Percentiles rank a stretch among this genome's conserved stretches.
Conservation (phyloP, 1,140 invertebrate genomes). For the Solenopsis fugax region DNA sequence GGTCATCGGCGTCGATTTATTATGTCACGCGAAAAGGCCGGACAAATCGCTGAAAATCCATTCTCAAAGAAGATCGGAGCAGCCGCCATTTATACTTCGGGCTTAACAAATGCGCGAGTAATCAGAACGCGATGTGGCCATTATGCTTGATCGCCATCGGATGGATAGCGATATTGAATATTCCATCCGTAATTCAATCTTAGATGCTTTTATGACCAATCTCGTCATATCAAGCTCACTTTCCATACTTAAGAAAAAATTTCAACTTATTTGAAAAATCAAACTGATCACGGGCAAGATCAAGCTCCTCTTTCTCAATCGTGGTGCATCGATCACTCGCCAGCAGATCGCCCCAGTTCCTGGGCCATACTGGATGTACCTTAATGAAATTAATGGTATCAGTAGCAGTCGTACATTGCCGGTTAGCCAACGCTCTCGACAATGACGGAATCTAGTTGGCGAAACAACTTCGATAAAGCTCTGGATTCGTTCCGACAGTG, state of each 20-base stretch:
- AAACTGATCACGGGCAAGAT: slow-evolving; percentile 8
- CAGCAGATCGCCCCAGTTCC: slow-evolving; percentile 7
- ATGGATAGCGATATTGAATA: background rate
- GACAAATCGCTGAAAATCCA: slow-evolving; percentile 57
- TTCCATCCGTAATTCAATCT: background rate
- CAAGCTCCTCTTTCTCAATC: slow-evolving; percentile 5
- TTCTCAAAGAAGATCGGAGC: slow-evolving; percentile 52
- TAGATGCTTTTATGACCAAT: background rate
- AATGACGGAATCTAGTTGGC: slow-evolving; percentile 79
- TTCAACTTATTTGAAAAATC: background rate
- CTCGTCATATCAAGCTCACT: background rate
- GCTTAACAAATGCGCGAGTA: slow-evolving; percentile 14
- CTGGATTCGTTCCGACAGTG: slow-evolving; percentile 75
- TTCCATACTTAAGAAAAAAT: background rate
- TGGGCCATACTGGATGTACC: slow-evolving; percentile 8
- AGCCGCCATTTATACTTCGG: slow-evolving; percentile 19
- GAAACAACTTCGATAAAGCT: slow-evolving; percentile 77
- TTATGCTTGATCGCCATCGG: background rate
- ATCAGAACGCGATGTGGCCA: background rate
- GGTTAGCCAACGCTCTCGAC: slow-evolving; percentile 70
- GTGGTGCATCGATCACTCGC: slow-evolving; percentile 23
- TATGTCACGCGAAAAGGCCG: slow-evolving; percentile 48
- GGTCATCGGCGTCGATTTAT: slow-evolving; percentile 62
- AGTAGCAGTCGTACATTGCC: slow-evolving; percentile 55
- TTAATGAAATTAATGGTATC: slow-evolving; percentile 74